Evolutionary conservation across 2,888 invertebrate species (phyloP), one percentile per base, ranked within the genome.

Genomic region (Hydriomena furcata): DNA sequence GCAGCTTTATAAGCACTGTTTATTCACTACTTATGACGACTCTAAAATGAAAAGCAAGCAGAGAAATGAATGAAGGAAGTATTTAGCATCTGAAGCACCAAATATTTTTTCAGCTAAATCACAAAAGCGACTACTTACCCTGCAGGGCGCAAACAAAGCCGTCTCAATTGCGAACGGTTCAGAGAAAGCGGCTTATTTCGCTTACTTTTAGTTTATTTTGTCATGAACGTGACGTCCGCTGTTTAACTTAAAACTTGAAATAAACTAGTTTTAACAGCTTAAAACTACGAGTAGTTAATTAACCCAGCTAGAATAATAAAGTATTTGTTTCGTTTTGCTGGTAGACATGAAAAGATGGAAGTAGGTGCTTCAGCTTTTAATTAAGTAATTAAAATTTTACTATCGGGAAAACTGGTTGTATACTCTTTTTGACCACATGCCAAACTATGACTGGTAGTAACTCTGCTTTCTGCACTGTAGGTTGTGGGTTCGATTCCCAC

Each of bases 141-240:
- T 55, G 54, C 34, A n/a, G 57, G 70, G 13, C 52, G 65, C 67
- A 74, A 80, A 79, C 75, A 77, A 76, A 76, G 73, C 73, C 65
- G 70, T 70, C 72, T 71, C 68, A 63, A 76, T 75, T 72, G 79
- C 68, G 68, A 71, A 69, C 73, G 68, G 73, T 74, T 75, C 71
- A 67, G 62, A 63, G 58, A 68, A 72, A 71, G 69, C 68, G 60
- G 72, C 71, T 78, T 77, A 73, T 73, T 79, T 73, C 65, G 65
- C 66, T 72, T 66, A 63, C 66, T 66, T 63, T 61, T 51, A 55
- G 55, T 58, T 63, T 67, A 62, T 64, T 66, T 68, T 61, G 60
- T 57, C 59, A 63, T 63, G 60, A 63, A 68, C 61, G 61, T 61
- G 61, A 61, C 61, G 63, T 64, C 28, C 46, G 35, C 30, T 57